Evolutionary conservation across 2,888 invertebrate genomes (phyloP).

Genomic region (Lasioglossum marginatum): DNA sequence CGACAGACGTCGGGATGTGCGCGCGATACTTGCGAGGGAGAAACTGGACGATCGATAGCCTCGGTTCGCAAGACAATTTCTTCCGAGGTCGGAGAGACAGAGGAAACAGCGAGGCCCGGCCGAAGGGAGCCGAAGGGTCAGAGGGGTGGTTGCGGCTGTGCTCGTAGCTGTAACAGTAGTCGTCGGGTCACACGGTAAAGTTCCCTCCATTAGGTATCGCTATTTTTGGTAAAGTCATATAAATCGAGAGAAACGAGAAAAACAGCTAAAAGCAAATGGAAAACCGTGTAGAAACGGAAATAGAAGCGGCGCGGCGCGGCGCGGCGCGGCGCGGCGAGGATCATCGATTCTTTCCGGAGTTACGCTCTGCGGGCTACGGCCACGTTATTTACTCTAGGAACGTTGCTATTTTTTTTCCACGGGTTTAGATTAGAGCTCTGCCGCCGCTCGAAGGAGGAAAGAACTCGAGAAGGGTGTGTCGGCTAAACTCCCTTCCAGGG

Average conservation of each 20-base stretch:
- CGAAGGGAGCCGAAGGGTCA: not conserved
- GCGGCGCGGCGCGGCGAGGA: not conserved
- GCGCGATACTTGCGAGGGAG: slow-evolving; percentile 51
- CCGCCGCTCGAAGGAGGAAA: slow-evolving; percentile 22
- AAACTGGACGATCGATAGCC: slow-evolving; percentile 79
- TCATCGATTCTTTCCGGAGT: slow-evolving; percentile 20
- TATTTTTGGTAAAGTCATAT: slow-evolving; percentile 54
- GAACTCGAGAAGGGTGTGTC: slow-evolving; percentile 61
- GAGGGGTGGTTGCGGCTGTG: not conserved
- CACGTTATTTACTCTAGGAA: slow-evolving; percentile 30
- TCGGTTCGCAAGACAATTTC: slow-evolving; percentile 81
- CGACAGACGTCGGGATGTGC: slow-evolving; percentile 6
- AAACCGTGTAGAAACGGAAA: slow-evolving; percentile 16
- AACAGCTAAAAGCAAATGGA: slow-evolving; percentile 11
- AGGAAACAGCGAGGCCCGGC: not conserved
- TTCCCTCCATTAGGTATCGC: slow-evolving; percentile 46
- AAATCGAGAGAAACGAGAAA: not conserved
- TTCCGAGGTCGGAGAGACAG: slow-evolving; percentile 69
- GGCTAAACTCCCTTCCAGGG: slow-evolving; percentile 55
- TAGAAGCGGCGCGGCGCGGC: not conserved
- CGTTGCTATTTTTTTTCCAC: slow-evolving; percentile 54
- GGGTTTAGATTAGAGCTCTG: slow-evolving; percentile 45
- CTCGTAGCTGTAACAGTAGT: not conserved
- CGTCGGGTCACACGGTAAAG: slow-evolving; percentile 1
- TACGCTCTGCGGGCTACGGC: slow-evolving; percentile 1